Evolutionary conservation across 2,888 invertebrate genomes (phyloP), one percentile per base, ranked within the genome.

Genomic region (Fissipunctia ypsillon): DNA sequence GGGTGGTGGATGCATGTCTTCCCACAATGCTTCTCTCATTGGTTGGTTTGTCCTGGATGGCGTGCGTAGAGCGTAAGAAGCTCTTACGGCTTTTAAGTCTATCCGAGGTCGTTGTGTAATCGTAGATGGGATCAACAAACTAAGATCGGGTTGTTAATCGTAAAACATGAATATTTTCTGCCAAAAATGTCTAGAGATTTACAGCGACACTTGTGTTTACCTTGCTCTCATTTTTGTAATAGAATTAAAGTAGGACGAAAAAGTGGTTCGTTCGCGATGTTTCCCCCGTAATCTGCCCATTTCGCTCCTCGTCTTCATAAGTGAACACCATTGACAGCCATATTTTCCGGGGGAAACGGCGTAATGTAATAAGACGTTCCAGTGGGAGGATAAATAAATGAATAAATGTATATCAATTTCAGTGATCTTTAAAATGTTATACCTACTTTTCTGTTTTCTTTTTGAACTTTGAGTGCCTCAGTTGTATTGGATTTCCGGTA

Each of bases 261-360:
- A 70, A 25, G 60, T 63, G 59, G 31, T 61, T 66, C 66, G 52
- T n/a, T 59, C 35, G 22, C 48, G n/a, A 56, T 73, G 48, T 45
- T 73, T 52, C 60, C 31, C 31, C 59, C 52, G n/a, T 65, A 65
- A 74, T 74, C 60, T 60, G 57, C 56, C 41, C 60, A 70, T 79
- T 79, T 78, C 60, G 45, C 73, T 74, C 70, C 57, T 74, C 83
- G 57, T 73, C 68, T 56, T 74, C 70, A 74, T 79, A 81, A 69
- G 79, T 66, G 80, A 69, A 67, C 68, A 68, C n/a, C 56, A 81
- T 70, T 83, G 74, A 79, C 68, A 73, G 66, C 50, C 54, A 73
- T 78, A 71, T 78, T 67, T 66, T 71, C 41, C 22, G 41, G 35
- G 31, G 65, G 41, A 69, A 35, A 43, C 31, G 38, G 54, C 43